Evolutionary conservation across 2,797 vertebrate genomes (phyloP).

Genomic region (Pelobates cultripes): DNA sequence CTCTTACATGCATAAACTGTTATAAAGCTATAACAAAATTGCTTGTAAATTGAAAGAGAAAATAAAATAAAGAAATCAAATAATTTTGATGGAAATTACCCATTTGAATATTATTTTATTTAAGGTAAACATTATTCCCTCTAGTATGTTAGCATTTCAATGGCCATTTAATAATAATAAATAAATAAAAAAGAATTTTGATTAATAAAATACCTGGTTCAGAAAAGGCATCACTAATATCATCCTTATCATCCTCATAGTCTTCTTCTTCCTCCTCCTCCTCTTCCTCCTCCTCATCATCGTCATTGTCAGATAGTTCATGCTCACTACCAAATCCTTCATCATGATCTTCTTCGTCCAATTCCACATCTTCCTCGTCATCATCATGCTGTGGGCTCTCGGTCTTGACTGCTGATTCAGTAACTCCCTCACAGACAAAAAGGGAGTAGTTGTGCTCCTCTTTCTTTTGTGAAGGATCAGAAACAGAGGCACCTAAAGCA

Average conservation of each 20-base stretch:
- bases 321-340: conserved; percentile 98
- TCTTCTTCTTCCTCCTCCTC: conserved; percentile 77
- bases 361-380: conserved; percentile 84
- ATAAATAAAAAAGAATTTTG: background rate
- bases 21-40: too few relatives aligned
- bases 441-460: conserved; percentile 99
- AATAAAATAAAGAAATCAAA: too few relatives aligned
- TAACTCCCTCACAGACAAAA: conserved; percentile 84
- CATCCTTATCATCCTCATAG: conserved; percentile 80
- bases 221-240: conserved; percentile 96
- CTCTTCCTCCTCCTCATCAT: conserved; percentile 75
- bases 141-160: too few relatives aligned
- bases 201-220: conserved; percentile 84
- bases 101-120: too few relatives aligned
- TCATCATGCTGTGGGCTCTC: conserved; percentile 83
- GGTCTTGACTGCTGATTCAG: conserved; percentile 77
- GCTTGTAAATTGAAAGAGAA: too few relatives aligned
- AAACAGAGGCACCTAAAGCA: conserved; percentile 71
- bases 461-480: conserved; percentile 85
- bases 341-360: conserved; percentile 82
- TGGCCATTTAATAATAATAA: too few relatives aligned
- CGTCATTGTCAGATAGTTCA: conserved; percentile 92
- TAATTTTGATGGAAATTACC: too few relatives aligned
- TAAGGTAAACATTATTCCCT: too few relatives aligned
- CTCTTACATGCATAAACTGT: too few relatives aligned